phyloP scores from a whole-genome alignment of 2,888 invertebrate genomes.

The Drosophila neonasuta region DNA sequence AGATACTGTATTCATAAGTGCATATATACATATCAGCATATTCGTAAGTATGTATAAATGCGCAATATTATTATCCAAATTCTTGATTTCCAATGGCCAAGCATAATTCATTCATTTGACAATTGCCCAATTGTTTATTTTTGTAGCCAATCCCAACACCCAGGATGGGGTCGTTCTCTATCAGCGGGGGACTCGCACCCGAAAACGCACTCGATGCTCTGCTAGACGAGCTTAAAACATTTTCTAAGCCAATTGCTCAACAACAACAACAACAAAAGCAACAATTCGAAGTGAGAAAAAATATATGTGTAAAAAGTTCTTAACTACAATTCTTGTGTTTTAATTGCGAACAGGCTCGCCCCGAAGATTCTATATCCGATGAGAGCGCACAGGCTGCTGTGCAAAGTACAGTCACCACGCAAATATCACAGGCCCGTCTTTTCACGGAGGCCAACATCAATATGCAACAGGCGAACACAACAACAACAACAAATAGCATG shows the following conservation, averaged over 20 bases:
- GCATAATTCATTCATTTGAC: constrained; percentile 36
- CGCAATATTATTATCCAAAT: constrained; percentile 36
- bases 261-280: constrained; percentile 57
- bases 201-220: constrained; percentile 99
- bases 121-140: constrained; percentile 54
- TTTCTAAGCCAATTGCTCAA: constrained; percentile 87
- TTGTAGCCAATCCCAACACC: constrained; percentile 85
- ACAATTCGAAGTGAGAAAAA: constrained; percentile 71
- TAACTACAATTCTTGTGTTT: neutral
- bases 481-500: constrained; percentile 77
- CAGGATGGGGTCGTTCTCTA: constrained; percentile 85
- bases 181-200: constrained; percentile 85
- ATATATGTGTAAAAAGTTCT: no score
- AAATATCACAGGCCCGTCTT: constrained; percentile 82
- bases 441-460: constrained; percentile 77
- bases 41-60: constrained; percentile 42
- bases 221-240: constrained; percentile 96
- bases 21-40: constrained; percentile 17
- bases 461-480: constrained; percentile 66
- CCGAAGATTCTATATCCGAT: constrained; percentile 82
- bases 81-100: constrained; percentile 11
- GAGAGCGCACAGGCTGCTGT: constrained; percentile 82
- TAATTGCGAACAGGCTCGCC: constrained; percentile 71
- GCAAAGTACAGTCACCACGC: constrained; percentile 82
- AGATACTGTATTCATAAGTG: constrained; percentile 35